These are phyloP conservation scores for Linurgus olivaceus DNA, from an alignment of 2,797 vertebrate genomes.

Conservation along the genomic window DNA sequence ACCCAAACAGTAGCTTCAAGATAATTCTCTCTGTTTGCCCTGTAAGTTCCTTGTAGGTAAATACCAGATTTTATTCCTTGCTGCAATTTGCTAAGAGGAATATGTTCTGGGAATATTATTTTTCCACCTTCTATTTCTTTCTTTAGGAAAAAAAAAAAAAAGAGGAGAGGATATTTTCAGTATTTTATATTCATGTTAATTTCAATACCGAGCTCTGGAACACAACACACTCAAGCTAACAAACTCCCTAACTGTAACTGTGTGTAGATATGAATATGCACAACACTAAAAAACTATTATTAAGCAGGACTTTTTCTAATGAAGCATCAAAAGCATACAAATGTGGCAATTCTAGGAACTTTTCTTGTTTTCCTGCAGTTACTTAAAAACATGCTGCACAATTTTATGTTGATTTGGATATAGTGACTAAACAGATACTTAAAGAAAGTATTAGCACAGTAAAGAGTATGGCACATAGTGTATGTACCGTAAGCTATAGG, in stretches of 20 bases:
- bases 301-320: not conserved
- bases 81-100: conserved; percentile 91
- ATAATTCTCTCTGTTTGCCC: conserved; percentile 94
- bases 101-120: conserved; percentile 91
- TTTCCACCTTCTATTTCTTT: conserved; percentile 87
- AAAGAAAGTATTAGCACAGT: not conserved
- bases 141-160: conserved; percentile 66
- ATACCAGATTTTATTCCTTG: conserved; percentile 89
- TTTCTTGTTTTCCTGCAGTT: not conserved
- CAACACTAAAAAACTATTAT: not conserved
- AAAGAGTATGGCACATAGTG: not conserved
- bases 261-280: not conserved
- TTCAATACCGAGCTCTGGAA: not conserved
- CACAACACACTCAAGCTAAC: not conserved
- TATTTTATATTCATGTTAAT: not conserved
- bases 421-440: not conserved
- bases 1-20: conserved; percentile 94
- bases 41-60: conserved; percentile 91
- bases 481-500: not conserved
- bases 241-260: not conserved
- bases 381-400: not conserved
- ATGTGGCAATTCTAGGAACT: not conserved
- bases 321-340: not conserved
- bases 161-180: not conserved
- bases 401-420: not conserved